A percentile compares a stretch with the other conserved stretches of the same genome.
These are phyloP conservation scores for Crotalus horridus DNA, from an alignment of 2,113 vertebrate species.

Conservation along the genomic window DNA sequence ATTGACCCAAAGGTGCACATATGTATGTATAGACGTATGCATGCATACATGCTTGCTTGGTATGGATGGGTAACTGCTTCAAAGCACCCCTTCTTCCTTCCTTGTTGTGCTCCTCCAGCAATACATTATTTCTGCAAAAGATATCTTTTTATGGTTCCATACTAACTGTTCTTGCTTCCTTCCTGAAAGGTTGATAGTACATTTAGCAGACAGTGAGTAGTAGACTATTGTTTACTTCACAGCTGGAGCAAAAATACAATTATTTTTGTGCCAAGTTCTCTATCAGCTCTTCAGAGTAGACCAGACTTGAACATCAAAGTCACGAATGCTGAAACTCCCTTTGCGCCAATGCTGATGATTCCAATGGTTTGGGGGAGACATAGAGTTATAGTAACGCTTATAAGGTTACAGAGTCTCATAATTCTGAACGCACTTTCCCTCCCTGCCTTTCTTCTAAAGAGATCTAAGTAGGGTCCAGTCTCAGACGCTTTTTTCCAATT, in stretches of 20 bases:
- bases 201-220: constrained; percentile 15
- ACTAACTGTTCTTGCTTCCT: constrained; percentile 30
- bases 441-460: neutral
- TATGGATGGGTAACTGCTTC: neutral
- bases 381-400: neutral
- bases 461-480: too few relatives aligned
- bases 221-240: neutral
- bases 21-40: neutral
- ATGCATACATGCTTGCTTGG: neutral
- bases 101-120: neutral
- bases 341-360: too few relatives aligned
- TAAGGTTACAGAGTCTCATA: neutral
- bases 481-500: too few relatives aligned
- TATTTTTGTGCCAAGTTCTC: neutral
- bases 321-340: neutral
- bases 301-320: neutral
- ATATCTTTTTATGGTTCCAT: constrained; percentile 6
- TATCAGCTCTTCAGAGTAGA: neutral
- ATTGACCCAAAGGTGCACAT: neutral
- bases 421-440: neutral
- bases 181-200: constrained; percentile 40
- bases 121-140: neutral
- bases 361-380: too few relatives aligned
- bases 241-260: neutral
- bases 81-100: neutral